phyloP scores from a whole-genome alignment of 2,113 vertebrate species.

The Podocnemis expansa region DNA sequence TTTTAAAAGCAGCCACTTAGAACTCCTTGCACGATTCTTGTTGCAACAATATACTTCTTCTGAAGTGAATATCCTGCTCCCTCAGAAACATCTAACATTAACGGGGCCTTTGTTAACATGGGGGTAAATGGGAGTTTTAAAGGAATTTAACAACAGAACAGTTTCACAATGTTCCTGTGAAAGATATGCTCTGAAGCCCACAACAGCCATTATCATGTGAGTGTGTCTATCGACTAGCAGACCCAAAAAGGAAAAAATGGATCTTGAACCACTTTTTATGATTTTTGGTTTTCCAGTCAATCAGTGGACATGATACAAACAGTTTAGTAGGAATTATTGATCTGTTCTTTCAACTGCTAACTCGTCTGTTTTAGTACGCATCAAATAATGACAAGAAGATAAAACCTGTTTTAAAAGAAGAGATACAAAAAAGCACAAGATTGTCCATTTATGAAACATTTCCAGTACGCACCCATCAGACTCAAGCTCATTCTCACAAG shows the following conservation, averaged over 20 bases:
- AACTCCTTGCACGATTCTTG: slow-evolving; percentile 32
- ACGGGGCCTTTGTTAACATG: slow-evolving; percentile 34
- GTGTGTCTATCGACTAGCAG: slow-evolving; percentile 51
- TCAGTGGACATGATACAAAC: slow-evolving; percentile 58
- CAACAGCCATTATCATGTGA: slow-evolving; percentile 32
- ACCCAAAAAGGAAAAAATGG: slow-evolving; percentile 43
- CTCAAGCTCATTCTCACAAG: slow-evolving; percentile 52
- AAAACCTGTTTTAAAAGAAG: slow-evolving; percentile 46
- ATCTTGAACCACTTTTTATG: slow-evolving; percentile 38
- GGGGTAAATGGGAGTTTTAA: slow-evolving; percentile 55
- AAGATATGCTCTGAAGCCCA: slow-evolving; percentile 46
- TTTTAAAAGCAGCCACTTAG: slow-evolving; percentile 53
- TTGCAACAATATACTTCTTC: slow-evolving; percentile 43
- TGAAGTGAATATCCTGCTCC: slow-evolving; percentile 47
- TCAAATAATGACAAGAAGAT: slow-evolving; percentile 54
- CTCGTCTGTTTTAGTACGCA: slow-evolving; percentile 27
- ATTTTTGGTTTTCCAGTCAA: slow-evolving; percentile 64
- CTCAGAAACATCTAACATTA: slow-evolving; percentile 39
- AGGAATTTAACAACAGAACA: slow-evolving; percentile 24
- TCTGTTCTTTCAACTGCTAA: slow-evolving; percentile 37
- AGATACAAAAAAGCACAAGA: slow-evolving; percentile 70
- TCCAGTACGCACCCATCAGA: slow-evolving; percentile 37
- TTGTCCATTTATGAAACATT: slow-evolving; percentile 77
- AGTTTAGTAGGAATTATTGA: slow-evolving; percentile 11
- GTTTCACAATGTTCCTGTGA: slow-evolving; percentile 38